A percentile compares a stretch with the other conserved stretches of the same genome.
Conservation (phyloP, 1,140 invertebrate genomes). For the Mizuhopecten yessoensis region DNA sequence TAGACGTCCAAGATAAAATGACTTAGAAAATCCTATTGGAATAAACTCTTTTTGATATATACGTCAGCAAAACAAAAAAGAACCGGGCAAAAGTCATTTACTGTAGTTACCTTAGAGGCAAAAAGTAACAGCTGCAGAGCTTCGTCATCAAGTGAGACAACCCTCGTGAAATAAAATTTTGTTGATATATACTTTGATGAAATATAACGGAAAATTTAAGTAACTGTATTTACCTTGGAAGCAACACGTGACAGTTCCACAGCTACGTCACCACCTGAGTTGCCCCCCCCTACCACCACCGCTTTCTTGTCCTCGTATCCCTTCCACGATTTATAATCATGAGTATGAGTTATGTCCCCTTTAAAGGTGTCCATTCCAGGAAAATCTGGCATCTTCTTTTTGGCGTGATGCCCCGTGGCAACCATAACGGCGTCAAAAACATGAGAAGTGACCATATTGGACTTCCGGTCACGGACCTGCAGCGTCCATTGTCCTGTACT, state of each 20-base stretch:
- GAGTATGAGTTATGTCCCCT: constrained; percentile 83
- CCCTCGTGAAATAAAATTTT: no score
- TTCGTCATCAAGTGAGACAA: constrained; percentile 84
- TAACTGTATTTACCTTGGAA: constrained; percentile 57
- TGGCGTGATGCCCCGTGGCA: constrained; percentile 79
- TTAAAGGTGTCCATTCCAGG: constrained; percentile 81
- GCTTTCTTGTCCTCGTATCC: constrained; percentile 83
- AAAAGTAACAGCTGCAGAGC: constrained; percentile 83
- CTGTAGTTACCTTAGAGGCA: no score
- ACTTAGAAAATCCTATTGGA: no score
- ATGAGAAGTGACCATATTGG: constrained; percentile 54
- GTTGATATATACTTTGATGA: no score
- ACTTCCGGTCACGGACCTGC: constrained; percentile 4
- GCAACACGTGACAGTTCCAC: constrained; percentile 82
- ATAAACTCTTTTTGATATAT: no score
- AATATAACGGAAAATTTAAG: no score
- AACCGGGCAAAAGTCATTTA: no score
- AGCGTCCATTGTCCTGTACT: constrained; percentile 58
- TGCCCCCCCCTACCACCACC: constrained; percentile 85
- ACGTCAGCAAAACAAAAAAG: no score
- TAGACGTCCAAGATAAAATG: no score
- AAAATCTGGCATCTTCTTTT: constrained; percentile 76
- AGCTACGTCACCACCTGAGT: constrained; percentile 84
- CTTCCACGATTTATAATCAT: constrained; percentile 79
- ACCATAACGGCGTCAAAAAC: constrained; percentile 80